Evolutionary conservation across 2,113 vertebrate genomes (phyloP), one percentile per base, ranked within the genome.

Genomic region (Microcebus griseorufus): DNA sequence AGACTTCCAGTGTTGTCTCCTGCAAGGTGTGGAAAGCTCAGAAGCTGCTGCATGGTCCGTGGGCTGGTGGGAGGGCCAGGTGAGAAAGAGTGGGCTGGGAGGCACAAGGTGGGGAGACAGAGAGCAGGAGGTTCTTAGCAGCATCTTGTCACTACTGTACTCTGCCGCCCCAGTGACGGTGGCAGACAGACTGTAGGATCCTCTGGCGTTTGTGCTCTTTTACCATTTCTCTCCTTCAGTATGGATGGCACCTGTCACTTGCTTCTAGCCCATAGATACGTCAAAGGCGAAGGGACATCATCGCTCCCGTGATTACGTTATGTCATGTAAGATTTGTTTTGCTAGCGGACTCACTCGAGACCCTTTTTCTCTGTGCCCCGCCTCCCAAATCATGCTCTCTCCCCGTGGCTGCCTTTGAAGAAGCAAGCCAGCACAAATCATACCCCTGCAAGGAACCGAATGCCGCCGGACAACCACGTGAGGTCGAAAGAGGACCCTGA

Each of bases 171-270:
- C 16, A 3, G 10, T 23, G 42, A 9, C 13, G 25, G 18, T 76
- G 29, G 45, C 39, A 20, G 67, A 67, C 48, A 42, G 32, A 14
- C 16, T 9, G 9, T 34, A 2, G 5, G 53, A 60, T n/a, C 23
- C 34, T 48, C 3, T 0, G 18, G 14, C 12, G 3, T 27, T 51
- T 9, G 16, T 23, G 5, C 0, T 12, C 39, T 29, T n/a, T 10
- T 14, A 2, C 6, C 39, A 48, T 37, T 16, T 48, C 25, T 17
- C 32, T 10, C 51, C 17, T 39, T 73, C 53, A 20, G 18, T 67
- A 34, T 62, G 60, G 16, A 32, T 20, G 9, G 23, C 5, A 2
- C 39, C 32, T 34, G 18, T 10, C 29, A 32, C 55, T 92, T 72
- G 17, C 37, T 83, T 75, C 53, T 67, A 60, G 60, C 20, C 32